A percentile compares a stretch with the other conserved stretches of the same genome.
phyloP scores from a whole-genome alignment of 1,140 invertebrate species.

The Varroa destructor region DNA sequence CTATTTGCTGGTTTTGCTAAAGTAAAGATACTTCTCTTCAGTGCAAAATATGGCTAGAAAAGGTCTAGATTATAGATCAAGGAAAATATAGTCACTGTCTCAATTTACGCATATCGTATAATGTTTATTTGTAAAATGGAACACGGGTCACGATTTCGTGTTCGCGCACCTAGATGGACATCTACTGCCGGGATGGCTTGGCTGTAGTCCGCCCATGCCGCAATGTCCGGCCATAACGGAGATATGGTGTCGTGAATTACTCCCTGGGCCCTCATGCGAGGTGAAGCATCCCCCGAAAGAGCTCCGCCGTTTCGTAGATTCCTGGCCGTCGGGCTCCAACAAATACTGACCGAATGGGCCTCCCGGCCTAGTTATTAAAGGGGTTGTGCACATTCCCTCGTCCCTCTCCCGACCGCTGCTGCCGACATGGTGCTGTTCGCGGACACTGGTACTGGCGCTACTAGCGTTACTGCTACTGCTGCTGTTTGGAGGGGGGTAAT shows the following conservation, averaged over 20 bases:
- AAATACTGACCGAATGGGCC: background rate
- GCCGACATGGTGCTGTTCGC: constrained; percentile 6
- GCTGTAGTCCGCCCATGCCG: constrained; percentile 6
- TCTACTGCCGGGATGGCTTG: constrained; percentile 15
- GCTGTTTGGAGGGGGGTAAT: constrained; percentile 18
- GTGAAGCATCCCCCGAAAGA: constrained; percentile 25
- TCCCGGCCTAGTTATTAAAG: no score
- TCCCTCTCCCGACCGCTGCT: background rate
- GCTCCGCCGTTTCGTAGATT: constrained; percentile 14
- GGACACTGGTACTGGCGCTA: constrained; percentile 13
- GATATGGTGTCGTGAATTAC: background rate
- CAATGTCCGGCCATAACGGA: constrained; percentile 7
- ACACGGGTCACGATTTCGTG: no score
- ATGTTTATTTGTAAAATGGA: no score
- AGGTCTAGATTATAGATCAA: no score
- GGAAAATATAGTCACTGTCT: no score
- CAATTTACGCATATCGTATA: no score
- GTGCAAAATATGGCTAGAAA: no score
- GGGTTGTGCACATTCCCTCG: no score
- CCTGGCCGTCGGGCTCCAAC: constrained; percentile 5
- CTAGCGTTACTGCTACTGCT: constrained; percentile 12
- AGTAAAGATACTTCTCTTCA: no score
- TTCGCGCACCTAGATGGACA: constrained; percentile 6
- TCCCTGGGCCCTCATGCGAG: constrained; percentile 17
- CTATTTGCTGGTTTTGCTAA: no score